Base-by-base conservation (phyloP, 2,888 invertebrate species). In the Oscheius myriophilus region DNA sequence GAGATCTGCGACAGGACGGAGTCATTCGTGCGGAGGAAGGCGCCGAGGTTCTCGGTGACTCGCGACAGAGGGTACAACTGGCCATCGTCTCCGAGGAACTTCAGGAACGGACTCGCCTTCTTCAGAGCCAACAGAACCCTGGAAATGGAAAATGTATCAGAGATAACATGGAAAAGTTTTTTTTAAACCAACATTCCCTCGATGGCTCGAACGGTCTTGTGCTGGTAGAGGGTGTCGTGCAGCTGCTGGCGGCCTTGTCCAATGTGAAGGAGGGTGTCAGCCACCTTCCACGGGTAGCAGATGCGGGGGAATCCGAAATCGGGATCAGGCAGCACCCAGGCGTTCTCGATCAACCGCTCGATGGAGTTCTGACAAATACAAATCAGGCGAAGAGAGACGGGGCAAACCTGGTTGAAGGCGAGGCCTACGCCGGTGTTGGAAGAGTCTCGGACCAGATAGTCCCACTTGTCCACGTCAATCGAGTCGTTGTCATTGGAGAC, bases 401-500 rank as follows among this genome's bases (percentile, higher is more conserved):
- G 25, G 41, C 3, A 18, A 12, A 68, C 71, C 58, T 53, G 49
- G 45, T 57, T 70, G 52, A 76, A 66, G 4, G 66, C 53, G 41
- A 72, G 73, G 14, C 64, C 57, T 7, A 72, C 70, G 7, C 72
- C 73, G 1, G 72, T 70, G 9, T 62, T 61, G 25, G 67, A 55
- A 16, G 76, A 70, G 46, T 84, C 92, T 25, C 92, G 88, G 21
- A 90, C 87, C 55, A 92, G 87, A 82, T 92, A 92, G 80, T 92
- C 92, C 89, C 90, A 91, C 83, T 75, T 76, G 63, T 79, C 81
- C 11, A 83, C 82, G 65, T 83, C 83, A 23, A 79, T 70, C 12
- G 79, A 75, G 42, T 64, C 67, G 39, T 59, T 26, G 6, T 71
- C 65, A 64, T 83, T 83, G 14, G 72, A 69, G 21, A 78, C 75